A percentile compares a stretch with the other conserved stretches of the same genome.
Evolutionary conservation across 2,113 vertebrate species (phyloP).

Genomic region (Mohoua ochrocephala): DNA sequence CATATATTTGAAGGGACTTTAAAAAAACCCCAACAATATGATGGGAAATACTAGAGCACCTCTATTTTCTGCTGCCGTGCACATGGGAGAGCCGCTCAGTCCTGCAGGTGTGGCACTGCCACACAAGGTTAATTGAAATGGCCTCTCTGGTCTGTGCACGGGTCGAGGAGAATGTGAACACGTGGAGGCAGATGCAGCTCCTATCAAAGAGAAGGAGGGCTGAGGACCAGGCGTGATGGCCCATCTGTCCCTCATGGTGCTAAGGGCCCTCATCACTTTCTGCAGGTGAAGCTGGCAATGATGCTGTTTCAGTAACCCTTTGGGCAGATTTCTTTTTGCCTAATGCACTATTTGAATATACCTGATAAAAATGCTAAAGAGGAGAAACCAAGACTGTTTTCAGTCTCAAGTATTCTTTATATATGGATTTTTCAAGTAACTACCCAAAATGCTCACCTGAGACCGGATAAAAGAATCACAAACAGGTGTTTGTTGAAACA

Average conservation of each 20-base stretch:
- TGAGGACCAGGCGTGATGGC: background rate
- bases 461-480: background rate
- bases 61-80: fast-evolving
- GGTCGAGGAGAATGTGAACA: background rate
- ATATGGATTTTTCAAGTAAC: background rate
- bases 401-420: background rate
- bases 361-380: background rate
- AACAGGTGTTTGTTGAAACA: background rate
- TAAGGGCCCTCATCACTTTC: background rate
- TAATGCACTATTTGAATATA: background rate
- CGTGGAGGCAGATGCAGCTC: background rate
- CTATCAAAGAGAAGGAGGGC: background rate
- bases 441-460: background rate
- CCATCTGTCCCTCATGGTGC: background rate
- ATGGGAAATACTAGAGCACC: background rate
- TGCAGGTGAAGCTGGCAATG: background rate
- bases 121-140: background rate
- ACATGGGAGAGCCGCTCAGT: background rate
- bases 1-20: background rate
- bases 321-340: background rate
- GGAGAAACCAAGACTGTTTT: background rate
- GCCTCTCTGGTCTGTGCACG: background rate
- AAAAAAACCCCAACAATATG: background rate
- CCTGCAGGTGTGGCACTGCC: background rate
- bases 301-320: background rate